phyloP scores from a whole-genome alignment of 2,797 vertebrate genomes.

The Allobates femoralis region DNA sequence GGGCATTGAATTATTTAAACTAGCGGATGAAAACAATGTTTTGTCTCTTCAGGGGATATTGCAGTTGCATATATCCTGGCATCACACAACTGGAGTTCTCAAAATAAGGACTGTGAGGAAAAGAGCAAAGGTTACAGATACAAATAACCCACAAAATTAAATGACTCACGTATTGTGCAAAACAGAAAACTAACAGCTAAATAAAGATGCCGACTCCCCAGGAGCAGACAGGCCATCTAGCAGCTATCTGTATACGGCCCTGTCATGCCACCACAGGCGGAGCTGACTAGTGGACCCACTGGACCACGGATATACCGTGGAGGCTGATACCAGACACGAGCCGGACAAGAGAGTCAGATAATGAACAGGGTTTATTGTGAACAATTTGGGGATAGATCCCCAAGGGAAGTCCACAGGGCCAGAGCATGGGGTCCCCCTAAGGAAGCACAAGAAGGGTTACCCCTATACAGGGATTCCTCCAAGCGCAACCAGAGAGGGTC shows the following conservation, averaged over 20 bases:
- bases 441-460: too few relatives aligned
- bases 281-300: too few relatives aligned
- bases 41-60: not conserved
- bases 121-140: not conserved
- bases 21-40: not conserved
- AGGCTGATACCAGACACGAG: too few relatives aligned
- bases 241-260: not conserved
- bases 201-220: not conserved
- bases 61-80: not conserved
- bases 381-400: too few relatives aligned
- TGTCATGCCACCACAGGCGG: too few relatives aligned
- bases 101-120: not conserved
- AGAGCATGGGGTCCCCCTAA: too few relatives aligned
- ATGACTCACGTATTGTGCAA: not conserved
- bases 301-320: too few relatives aligned
- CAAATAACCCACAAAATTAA: not conserved
- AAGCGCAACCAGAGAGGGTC: too few relatives aligned
- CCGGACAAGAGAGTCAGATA: too few relatives aligned
- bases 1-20: conserved; percentile 11
- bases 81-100: not conserved
- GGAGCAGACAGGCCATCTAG: not conserved
- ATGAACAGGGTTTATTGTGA: too few relatives aligned
- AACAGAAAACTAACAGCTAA: not conserved
- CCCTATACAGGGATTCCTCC: too few relatives aligned
- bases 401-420: too few relatives aligned